Evolutionary conservation across 1,140 invertebrate species (phyloP).

Genomic region (Diachasmimorpha longicaudata): DNA sequence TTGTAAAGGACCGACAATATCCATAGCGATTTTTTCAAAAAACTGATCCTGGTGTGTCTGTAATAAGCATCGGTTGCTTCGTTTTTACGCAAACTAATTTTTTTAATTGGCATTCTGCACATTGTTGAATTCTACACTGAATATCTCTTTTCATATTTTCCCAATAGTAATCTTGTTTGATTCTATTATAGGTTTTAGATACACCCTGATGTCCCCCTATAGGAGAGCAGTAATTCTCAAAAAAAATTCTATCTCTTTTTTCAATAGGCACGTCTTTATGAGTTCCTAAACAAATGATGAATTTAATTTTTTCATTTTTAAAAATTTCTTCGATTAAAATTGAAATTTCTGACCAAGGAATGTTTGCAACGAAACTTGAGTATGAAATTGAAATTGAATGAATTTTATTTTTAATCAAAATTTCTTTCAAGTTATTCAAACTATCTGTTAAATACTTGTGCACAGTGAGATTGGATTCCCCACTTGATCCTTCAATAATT

Average conservation of each 20-base stretch:
- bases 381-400: background rate
- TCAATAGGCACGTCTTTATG: background rate
- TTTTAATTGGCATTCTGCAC: background rate
- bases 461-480: slow-evolving; percentile 1
- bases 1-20: background rate
- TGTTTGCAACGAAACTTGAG: slow-evolving; percentile 10
- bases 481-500: background rate
- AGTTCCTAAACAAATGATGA: background rate
- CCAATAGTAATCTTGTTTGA: background rate
- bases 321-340: background rate
- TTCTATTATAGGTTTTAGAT: slow-evolving; percentile 4
- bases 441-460: background rate
- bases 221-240: background rate
- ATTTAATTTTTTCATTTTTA: background rate
- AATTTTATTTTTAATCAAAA: background rate
- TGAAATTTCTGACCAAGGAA: background rate
- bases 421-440: background rate
- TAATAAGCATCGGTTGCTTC: background rate
- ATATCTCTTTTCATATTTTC: background rate
- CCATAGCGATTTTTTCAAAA: slow-evolving; percentile 6
- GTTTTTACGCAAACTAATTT: background rate
- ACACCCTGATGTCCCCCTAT: background rate
- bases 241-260: background rate
- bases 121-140: background rate
- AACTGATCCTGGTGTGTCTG: background rate